A percentile compares a stretch with the other conserved stretches of the same genome.
Conservation (phyloP, 1,140 invertebrate species). For the Tigriopus japonicus region DNA sequence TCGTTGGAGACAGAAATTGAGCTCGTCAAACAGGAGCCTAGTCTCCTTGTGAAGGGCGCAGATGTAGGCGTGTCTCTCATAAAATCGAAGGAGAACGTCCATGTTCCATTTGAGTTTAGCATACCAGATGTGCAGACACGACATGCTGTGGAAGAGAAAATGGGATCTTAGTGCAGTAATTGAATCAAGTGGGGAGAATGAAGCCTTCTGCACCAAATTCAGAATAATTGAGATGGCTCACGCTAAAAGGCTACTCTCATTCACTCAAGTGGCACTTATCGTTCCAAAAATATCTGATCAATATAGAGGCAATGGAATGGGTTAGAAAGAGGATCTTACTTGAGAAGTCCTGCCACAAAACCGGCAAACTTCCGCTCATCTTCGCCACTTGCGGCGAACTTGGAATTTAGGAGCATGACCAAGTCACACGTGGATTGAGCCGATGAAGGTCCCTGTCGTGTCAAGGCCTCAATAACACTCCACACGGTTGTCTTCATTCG, state of each 20-base stretch:
- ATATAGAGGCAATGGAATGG: neutral
- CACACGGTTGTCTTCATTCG: conserved; percentile 8
- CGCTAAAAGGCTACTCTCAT: too few species aligned
- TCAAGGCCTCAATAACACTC: conserved; percentile 10
- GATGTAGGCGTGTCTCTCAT: conserved; percentile 7
- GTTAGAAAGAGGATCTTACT: conserved; percentile 1
- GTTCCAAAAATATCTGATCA: too few species aligned
- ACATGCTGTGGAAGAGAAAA: conserved; percentile 2
- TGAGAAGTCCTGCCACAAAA: conserved; percentile 4
- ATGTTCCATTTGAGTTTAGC: conserved; percentile 11
- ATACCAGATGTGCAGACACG: conserved; percentile 4
- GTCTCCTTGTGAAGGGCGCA: conserved; percentile 12
- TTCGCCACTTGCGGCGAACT: neutral
- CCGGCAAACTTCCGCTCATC: conserved; percentile 12
- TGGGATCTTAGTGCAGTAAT: neutral
- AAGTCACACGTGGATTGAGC: conserved; percentile 4
- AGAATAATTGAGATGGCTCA: too few species aligned
- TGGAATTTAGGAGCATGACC: conserved; percentile 11
- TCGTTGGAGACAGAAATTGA: conserved; percentile 9
- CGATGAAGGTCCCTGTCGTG: neutral
- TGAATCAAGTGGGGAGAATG: too few species aligned
- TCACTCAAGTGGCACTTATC: too few species aligned
- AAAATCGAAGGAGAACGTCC: conserved; percentile 8
- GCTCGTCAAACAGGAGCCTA: conserved; percentile 3
- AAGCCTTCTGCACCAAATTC: too few species aligned